phyloP scores from a whole-genome alignment of 2,113 vertebrate species.

The Prionailurus bengalensis region DNA sequence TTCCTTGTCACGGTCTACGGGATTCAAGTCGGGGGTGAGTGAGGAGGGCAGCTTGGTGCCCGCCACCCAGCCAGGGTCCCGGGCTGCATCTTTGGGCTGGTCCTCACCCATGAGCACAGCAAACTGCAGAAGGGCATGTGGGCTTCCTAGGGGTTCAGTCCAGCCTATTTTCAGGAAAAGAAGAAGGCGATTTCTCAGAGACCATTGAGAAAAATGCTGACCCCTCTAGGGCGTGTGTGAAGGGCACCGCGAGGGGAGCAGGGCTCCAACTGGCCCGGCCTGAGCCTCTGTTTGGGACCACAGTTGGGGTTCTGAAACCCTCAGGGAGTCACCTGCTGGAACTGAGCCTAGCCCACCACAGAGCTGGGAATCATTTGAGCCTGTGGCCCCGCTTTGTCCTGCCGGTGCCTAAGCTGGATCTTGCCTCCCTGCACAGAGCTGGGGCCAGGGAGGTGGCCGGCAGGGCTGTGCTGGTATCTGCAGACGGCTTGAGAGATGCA shows the following conservation, averaged over 20 bases:
- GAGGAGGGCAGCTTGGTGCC: not conserved
- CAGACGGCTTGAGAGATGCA: not conserved
- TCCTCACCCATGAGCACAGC: not conserved
- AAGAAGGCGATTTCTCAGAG: not conserved
- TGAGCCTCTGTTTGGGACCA: not conserved
- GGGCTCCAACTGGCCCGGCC: no score
- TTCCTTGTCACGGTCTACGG: not conserved
- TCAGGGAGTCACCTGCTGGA: rapidly evolving
- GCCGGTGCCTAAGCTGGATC: not conserved
- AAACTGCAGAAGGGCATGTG: not conserved
- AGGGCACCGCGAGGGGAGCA: rapidly evolving
- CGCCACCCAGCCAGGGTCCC: rapidly evolving
- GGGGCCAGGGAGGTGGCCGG: not conserved
- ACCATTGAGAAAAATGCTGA: not conserved
- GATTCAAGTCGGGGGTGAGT: not conserved
- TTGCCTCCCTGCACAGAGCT: not conserved
- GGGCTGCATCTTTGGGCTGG: not conserved
- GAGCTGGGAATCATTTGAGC: not conserved
- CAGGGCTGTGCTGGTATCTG: rapidly evolving
- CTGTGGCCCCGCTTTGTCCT: not conserved
- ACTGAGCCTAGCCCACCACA: rapidly evolving
- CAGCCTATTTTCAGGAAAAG: not conserved
- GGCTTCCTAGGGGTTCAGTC: not conserved
- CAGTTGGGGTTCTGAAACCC: not conserved
- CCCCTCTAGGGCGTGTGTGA: rapidly evolving